Evolutionary conservation across 2,888 invertebrate genomes (phyloP).

Genomic region (Ryuthela nishihirai): DNA sequence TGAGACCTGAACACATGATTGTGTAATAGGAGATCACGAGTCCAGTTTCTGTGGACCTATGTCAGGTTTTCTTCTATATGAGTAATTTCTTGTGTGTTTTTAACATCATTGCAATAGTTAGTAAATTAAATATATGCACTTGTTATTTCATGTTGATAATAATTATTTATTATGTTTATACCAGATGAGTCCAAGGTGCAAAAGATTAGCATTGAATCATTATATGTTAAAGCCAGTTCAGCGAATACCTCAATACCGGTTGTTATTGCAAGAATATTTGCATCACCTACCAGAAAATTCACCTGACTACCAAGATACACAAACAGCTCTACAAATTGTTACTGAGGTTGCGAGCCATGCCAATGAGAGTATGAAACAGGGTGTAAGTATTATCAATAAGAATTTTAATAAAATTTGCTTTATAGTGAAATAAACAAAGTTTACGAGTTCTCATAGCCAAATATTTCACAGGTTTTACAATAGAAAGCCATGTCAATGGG

Average conservation of each 20-base stretch:
- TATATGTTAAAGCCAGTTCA: conserved; percentile 66
- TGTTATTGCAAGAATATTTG: conserved; percentile 61
- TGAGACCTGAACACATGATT: too few species aligned
- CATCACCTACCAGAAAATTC: conserved; percentile 54
- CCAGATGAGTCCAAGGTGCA: conserved; percentile 41
- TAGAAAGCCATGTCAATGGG: too few species aligned
- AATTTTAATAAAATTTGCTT: not conserved
- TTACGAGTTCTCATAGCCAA: too few species aligned
- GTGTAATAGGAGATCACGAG: too few species aligned
- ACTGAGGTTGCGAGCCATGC: conserved; percentile 59
- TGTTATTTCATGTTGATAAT: too few species aligned
- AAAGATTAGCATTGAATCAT: conserved; percentile 59
- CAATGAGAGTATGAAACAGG: conserved; percentile 57
- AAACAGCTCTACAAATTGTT: conserved; percentile 58
- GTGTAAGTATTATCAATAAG: conserved; percentile 51
- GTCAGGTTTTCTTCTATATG: too few species aligned
- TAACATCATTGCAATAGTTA: not conserved
- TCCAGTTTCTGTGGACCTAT: too few species aligned
- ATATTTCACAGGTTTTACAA: too few species aligned
- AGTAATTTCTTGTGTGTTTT: not conserved
- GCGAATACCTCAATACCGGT: conserved; percentile 63
- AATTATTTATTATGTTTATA: too few species aligned
- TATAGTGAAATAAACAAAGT: too few species aligned
- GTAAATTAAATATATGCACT: not conserved
- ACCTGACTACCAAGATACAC: conserved; percentile 59